Evolutionary conservation across 2,113 vertebrate species (phyloP).

Genomic region (Oncorhynchus tshawytscha): DNA sequence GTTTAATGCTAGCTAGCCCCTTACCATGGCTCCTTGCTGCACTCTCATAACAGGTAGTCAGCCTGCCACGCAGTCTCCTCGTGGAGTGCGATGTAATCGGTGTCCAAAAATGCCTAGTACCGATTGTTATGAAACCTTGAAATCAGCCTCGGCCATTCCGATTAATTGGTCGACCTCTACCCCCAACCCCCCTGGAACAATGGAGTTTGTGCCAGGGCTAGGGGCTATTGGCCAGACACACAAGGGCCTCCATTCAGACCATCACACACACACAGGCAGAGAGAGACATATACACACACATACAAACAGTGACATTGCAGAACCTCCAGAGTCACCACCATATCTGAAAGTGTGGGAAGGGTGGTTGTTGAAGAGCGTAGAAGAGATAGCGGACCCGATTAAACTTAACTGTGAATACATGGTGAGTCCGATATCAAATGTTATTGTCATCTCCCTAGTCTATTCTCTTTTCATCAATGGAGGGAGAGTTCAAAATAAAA

Average conservation of each 20-base stretch:
- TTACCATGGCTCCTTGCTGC: too few relatives aligned
- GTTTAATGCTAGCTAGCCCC: too few relatives aligned
- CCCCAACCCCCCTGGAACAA: not conserved
- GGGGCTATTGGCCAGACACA: not conserved
- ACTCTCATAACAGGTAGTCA: too few relatives aligned
- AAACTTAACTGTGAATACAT: conserved; percentile 48
- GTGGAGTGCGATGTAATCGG: too few relatives aligned
- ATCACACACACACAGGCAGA: not conserved
- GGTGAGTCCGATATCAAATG: conserved; percentile 37
- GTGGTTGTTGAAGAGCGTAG: too few relatives aligned
- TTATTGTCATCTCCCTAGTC: not conserved
- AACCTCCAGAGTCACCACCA: not conserved
- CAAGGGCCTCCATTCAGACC: not conserved
- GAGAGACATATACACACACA: not conserved
- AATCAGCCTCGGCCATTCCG: too few relatives aligned
- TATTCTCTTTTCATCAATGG: not conserved
- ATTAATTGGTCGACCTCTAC: not conserved
- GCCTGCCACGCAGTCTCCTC: too few relatives aligned
- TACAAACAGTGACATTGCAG: not conserved
- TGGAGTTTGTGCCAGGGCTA: not conserved
- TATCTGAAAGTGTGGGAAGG: too few relatives aligned
- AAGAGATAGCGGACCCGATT: conserved; percentile 23
- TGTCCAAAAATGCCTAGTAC: too few relatives aligned
- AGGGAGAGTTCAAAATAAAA: too few relatives aligned
- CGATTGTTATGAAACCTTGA: too few relatives aligned